phyloP scores from a whole-genome alignment of 2,113 vertebrate species.

The Myotis brandtii region DNA sequence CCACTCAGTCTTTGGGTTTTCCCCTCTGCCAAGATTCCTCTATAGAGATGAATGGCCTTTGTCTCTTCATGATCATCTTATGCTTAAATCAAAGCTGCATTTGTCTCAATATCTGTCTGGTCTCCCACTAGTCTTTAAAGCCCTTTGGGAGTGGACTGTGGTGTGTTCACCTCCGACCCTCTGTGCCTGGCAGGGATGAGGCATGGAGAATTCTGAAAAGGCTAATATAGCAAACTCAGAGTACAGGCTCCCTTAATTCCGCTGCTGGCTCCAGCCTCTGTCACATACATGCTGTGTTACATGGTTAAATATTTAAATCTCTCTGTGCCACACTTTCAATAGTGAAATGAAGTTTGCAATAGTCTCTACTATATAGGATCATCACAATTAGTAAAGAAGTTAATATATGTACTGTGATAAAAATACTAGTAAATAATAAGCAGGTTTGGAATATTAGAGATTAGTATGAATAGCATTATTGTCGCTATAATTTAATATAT shows the following conservation, averaged over 20 bases:
- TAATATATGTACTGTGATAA: background rate
- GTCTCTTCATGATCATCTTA: too few species aligned
- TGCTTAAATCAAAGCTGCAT: background rate
- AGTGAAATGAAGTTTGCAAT: background rate
- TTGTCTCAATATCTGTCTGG: background rate
- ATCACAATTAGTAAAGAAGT: background rate
- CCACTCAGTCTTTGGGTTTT: background rate
- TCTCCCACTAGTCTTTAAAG: background rate
- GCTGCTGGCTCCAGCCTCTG: fast-evolving
- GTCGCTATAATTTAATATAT: background rate
- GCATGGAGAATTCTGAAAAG: background rate
- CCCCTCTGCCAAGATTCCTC: background rate
- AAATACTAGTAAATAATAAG: background rate
- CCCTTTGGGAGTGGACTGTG: too few species aligned
- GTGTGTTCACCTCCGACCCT: background rate
- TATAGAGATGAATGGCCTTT: background rate
- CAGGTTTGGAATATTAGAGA: background rate
- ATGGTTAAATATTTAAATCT: background rate
- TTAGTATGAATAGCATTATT: too few species aligned
- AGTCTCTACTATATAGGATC: too few species aligned
- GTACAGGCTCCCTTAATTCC: background rate
- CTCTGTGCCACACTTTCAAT: background rate
- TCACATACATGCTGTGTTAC: background rate
- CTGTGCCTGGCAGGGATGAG: too few species aligned
- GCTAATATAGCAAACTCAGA: background rate